Conservation (phyloP, 2,113 vertebrate species). For the Pheucticus melanocephalus region DNA sequence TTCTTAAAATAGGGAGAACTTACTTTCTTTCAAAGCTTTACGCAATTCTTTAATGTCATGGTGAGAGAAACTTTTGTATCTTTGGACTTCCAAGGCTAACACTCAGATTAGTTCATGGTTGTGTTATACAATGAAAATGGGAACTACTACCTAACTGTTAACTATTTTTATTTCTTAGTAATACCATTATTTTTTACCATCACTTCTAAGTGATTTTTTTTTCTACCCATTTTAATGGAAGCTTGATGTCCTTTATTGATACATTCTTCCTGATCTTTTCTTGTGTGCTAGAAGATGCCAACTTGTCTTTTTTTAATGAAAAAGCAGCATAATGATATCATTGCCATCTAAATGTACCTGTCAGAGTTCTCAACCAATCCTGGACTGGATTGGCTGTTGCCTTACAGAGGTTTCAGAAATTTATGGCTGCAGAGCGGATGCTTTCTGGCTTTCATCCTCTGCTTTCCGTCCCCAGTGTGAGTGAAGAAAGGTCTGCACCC, state of each 20-base stretch:
- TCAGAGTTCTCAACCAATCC: not conserved
- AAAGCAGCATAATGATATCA: not conserved
- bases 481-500: not conserved
- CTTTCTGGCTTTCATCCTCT: not conserved
- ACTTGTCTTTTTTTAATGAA: not conserved
- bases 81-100: not conserved
- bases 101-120: not conserved
- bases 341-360: not conserved
- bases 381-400: not conserved
- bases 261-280: not conserved
- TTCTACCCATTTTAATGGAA: not conserved
- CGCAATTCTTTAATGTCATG: too few species aligned
- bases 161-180: not conserved
- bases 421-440: not conserved
- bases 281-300: not conserved
- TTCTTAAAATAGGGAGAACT: too few species aligned
- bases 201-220: accelerated
- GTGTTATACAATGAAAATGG: not conserved
- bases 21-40: too few species aligned
- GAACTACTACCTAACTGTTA: not conserved
- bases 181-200: not conserved
- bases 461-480: not conserved
- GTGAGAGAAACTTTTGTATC: too few species aligned
- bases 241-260: not conserved
- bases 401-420: not conserved